Conservation (phyloP, 1,140 invertebrate species). For the Pogonognathellus flavescens region DNA sequence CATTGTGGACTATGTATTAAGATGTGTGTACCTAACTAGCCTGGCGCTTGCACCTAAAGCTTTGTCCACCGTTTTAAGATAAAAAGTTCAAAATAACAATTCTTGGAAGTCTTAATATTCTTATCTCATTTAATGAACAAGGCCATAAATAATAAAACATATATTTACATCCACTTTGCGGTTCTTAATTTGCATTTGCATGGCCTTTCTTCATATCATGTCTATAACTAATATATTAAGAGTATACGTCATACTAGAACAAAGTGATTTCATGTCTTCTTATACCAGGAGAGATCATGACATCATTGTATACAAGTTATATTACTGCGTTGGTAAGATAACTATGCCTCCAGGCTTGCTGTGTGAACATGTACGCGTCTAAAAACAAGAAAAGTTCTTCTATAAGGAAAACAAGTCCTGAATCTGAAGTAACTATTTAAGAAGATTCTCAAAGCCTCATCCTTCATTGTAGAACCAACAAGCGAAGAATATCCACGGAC, state of each 20-base stretch:
- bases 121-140: neutral
- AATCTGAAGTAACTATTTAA: conserved; percentile 25
- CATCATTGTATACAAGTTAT: conserved; percentile 6
- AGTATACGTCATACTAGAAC: neutral
- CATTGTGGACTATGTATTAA: too few relatives aligned
- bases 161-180: conserved; percentile 1
- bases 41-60: neutral
- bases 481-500: neutral
- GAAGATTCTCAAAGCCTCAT: neutral
- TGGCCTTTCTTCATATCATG: neutral
- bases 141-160: conserved; percentile 9
- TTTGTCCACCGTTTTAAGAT: neutral
- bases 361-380: neutral
- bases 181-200: neutral
- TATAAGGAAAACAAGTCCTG: conserved; percentile 11
- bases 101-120: neutral
- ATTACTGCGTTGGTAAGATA: too few relatives aligned
- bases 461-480: neutral
- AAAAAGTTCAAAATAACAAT: conserved; percentile 21
- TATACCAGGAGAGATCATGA: conserved; percentile 39
- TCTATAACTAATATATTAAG: neutral
- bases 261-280: neutral
- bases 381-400: neutral
- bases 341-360: neutral
- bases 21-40: neutral